These are phyloP conservation scores for Cremastinae sp. DNA, from an alignment of 2,888 invertebrate genomes.

Conservation along the genomic window DNA sequence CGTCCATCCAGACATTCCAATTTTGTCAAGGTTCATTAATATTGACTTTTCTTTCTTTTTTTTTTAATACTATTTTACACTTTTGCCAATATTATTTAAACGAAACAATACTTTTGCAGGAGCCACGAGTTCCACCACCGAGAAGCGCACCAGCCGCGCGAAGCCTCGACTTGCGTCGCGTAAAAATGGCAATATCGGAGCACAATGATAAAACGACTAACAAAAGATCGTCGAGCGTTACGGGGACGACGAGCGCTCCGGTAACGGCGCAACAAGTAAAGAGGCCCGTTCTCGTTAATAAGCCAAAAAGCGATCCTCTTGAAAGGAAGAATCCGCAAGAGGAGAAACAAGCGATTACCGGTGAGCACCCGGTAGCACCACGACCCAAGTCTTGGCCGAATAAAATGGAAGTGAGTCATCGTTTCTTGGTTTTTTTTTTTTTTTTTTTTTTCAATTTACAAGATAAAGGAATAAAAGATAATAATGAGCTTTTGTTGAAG, in stretches of 20 bases:
- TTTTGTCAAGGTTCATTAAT: constrained; percentile 71
- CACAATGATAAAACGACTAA: constrained; percentile 74
- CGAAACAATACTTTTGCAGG: constrained; percentile 65
- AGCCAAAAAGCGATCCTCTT: constrained; percentile 78
- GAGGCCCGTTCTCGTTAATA: constrained; percentile 69
- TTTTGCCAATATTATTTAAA: background rate
- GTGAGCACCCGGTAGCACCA: constrained; percentile 38
- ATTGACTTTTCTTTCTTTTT: background rate
- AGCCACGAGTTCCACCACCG: constrained; percentile 70
- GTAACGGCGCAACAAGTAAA: constrained; percentile 64
- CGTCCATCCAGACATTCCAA: constrained; percentile 76
- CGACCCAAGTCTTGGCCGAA: constrained; percentile 79
- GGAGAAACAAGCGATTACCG: constrained; percentile 68
- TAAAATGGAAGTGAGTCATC: constrained; percentile 74
- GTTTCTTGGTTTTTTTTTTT: background rate
- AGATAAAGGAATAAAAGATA: too few relatives aligned
- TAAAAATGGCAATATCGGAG: constrained; percentile 79
- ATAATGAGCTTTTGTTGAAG: constrained; percentile 69
- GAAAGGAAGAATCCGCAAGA: constrained; percentile 75
- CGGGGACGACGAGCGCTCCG: constrained; percentile 61
- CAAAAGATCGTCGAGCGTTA: constrained; percentile 67
- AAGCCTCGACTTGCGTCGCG: constrained; percentile 78
- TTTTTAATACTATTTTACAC: background rate
- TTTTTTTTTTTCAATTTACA: background rate
- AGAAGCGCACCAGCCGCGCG: constrained; percentile 73